A percentile compares a stretch with the other conserved stretches of the same genome.
Conservation (phyloP, 2,888 invertebrate species). For the Diogma glabrata region DNA sequence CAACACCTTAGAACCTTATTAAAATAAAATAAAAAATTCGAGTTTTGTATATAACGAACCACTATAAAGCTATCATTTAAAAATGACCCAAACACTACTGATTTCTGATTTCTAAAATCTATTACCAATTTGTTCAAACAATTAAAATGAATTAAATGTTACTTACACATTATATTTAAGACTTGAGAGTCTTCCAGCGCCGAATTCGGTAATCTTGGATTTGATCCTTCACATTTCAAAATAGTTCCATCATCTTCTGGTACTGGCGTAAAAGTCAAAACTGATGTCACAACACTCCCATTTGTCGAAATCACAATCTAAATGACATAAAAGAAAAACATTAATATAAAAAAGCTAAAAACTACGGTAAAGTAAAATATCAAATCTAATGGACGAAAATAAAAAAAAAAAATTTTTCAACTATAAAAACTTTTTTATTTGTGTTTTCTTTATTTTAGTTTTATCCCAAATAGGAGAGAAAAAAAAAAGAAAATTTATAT, state of each 20-base stretch:
- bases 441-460: neutral
- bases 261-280: constrained; percentile 65
- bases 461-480: neutral
- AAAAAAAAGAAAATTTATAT: neutral
- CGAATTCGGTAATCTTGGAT: constrained; percentile 62
- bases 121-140: too few relatives aligned
- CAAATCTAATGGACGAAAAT: too few relatives aligned
- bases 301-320: constrained; percentile 53
- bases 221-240: constrained; percentile 76
- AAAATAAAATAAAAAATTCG: too few relatives aligned
- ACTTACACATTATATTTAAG: constrained; percentile 85
- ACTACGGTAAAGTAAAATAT: too few relatives aligned
- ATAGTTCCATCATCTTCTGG: constrained; percentile 77
- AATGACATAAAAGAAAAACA: constrained; percentile 12
- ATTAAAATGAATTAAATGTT: too few relatives aligned
- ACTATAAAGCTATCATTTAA: too few relatives aligned
- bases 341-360: constrained; percentile 1
- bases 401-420: too few relatives aligned
- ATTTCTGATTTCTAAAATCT: too few relatives aligned
- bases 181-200: constrained; percentile 70
- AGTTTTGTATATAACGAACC: too few relatives aligned
- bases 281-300: constrained; percentile 63
- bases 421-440: too few relatives aligned
- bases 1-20: too few relatives aligned
- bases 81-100: too few relatives aligned